Conservation (phyloP, 2,113 vertebrate genomes). For the Hymenochirus boettgeri region DNA sequence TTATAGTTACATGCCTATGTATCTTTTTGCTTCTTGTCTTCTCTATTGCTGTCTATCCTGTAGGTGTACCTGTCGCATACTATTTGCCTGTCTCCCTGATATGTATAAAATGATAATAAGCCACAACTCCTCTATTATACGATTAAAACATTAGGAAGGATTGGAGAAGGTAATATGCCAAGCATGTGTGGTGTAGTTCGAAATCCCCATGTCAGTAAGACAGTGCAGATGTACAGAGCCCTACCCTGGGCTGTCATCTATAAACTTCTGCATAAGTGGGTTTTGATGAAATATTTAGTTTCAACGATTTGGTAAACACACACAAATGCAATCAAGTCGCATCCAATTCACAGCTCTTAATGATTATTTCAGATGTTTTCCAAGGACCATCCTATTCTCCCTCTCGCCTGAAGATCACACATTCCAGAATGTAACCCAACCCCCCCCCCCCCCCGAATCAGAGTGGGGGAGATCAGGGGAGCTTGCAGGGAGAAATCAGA, state of each 20-base stretch:
- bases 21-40: too few relatives aligned
- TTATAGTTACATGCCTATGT: too few relatives aligned
- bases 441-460: slow-evolving; percentile 24
- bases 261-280: slow-evolving; percentile 54
- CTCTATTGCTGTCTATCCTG: too few relatives aligned
- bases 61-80: too few relatives aligned
- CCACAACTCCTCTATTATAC: too few relatives aligned
- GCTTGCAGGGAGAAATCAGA: too few relatives aligned
- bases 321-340: slow-evolving; percentile 64
- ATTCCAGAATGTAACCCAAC: slow-evolving; percentile 1
- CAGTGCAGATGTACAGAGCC: slow-evolving; percentile 1
- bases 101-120: too few relatives aligned
- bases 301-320: slow-evolving; percentile 77
- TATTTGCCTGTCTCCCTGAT: too few relatives aligned
- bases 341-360: slow-evolving; percentile 53
- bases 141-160: too few relatives aligned
- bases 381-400: slow-evolving; percentile 19
- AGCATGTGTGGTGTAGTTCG: too few relatives aligned
- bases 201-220: not conserved
- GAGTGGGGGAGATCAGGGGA: too few relatives aligned
- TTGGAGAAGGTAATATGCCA: too few relatives aligned
- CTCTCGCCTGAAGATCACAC: slow-evolving; percentile 30
- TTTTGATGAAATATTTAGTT: slow-evolving; percentile 80
- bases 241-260: slow-evolving; percentile 8
- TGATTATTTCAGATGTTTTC: slow-evolving; percentile 63